Evolutionary conservation across 2,113 vertebrate genomes (phyloP).

Genomic region (Cebidichthys violaceus): DNA sequence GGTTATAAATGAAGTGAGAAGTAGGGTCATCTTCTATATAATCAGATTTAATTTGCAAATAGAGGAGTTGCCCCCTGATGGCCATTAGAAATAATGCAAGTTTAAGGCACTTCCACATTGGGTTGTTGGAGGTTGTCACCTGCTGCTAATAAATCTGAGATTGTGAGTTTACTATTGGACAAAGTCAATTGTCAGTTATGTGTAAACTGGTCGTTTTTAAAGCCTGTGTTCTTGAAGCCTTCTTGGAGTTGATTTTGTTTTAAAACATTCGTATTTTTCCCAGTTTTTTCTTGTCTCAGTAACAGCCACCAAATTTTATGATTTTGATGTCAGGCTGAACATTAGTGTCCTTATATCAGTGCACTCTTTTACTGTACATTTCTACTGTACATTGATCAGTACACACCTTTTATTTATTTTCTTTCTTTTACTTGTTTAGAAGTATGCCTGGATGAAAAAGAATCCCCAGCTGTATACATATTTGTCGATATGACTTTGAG

Average conservation of each 20-base stretch:
- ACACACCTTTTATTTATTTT: constrained; percentile 17
- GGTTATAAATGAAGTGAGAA: no score
- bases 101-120: no score
- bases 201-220: background rate
- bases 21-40: background rate
- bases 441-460: constrained; percentile 7
- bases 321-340: background rate
- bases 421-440: constrained; percentile 6
- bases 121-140: background rate
- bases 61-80: no score
- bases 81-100: no score
- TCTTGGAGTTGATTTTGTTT: background rate
- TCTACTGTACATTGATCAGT: background rate
- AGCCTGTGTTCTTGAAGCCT: background rate
- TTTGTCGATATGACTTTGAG: constrained; percentile 42
- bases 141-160: background rate
- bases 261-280: background rate
- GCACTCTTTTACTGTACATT: background rate
- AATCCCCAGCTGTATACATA: constrained; percentile 17
- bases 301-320: background rate
- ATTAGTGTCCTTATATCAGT: background rate
- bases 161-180: background rate
- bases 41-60: background rate
- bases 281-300: background rate
- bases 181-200: background rate